Base-by-base conservation (phyloP, 2,113 vertebrate species). In the Motacilla alba region DNA sequence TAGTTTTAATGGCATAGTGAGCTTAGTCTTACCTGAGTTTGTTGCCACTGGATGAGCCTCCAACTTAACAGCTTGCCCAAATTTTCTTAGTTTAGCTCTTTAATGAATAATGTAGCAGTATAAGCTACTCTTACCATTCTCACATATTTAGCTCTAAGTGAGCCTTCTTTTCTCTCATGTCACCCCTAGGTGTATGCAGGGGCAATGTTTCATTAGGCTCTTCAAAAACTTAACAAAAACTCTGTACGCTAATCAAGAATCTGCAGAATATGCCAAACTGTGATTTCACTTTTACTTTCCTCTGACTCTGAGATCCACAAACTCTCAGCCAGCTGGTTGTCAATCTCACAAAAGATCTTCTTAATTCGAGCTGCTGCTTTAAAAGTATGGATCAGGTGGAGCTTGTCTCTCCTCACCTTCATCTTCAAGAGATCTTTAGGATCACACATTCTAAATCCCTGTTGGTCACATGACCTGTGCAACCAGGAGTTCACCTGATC, bases 1-100 rank as follows among this genome's bases (percentile, higher is more conserved):
- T 35, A 82, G 37, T 87, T 97, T 96, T 93, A 97, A 94, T 60
- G 13, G 33, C 80, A 76, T 28, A 86, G 20, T 68, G 11, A 60
- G 6, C 3, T 77, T 52, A 67, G 3, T 30, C 27, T 62, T 83
- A 50, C 7, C 6, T 16, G 18, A 30, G 7, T 46, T 50, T 87
- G 15, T 8, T 74, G 24, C 4, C 39, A 15, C 24, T 41, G 30
- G 18, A 28, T 46, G 28, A 55, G 2, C 14, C 21, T 75, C 28
- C 23, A 24, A 60, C 1, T 66, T 37, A 53, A 31, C 22, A 64
- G 4, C 5, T 79, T 33, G 8, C 7, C 33, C 21, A 50, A 19
- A 31, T 37, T 50, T 84, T 62, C 22, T 15, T 75, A 50, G 19
- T 62, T 47, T 63, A 35, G 2, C 17, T 9, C 7, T 41, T 87